Base-by-base conservation (phyloP, 2,888 invertebrate species). In the Agonopterix subpropinquella region DNA sequence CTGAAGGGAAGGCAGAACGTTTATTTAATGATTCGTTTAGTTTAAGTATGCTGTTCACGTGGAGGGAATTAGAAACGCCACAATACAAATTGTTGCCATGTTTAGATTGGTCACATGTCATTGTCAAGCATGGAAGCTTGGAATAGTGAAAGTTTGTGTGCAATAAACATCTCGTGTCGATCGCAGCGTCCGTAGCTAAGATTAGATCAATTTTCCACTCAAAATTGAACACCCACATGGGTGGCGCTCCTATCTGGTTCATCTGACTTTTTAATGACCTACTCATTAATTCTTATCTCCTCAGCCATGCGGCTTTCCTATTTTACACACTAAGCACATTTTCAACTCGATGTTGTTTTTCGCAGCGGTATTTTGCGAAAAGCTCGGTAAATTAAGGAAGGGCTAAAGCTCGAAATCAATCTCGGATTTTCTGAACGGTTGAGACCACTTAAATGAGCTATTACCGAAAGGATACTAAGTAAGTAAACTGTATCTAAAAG, bases 1-100 rank as follows among this genome's bases (percentile, higher is more conserved):
- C 18, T 62, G 56, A 57, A 59, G 54, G 41, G 56, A 57, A 59
- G 54, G 41, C 8, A 41, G 18, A 28, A n/a, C 2, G 10, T 8
- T 8, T 39, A 43, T 43, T 28, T 28, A 43, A 43, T 11, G 43
- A 43, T 43, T 43, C 18, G 43, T 43, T 43, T 43, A 39, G 39
- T n/a, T 39, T 28, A 28, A 28, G 28, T 28, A 28, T 28, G 28
- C 5, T 7, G 28, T 28, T 28, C 28, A 28, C 28, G 28, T 28
- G 28, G 28, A 28, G 28, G 28, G 28, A 28, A 28, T 28, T 28
- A 28, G 28, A 5, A 28, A 28, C 28, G 28, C 28, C 28, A 28
- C 28, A 28, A 28, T 28, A 28, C 28, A 28, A 28, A 28, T 28
- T 28, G 28, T 28, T 28, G 7, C 28, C 28, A 28, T 28, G 28